Base-by-base conservation (phyloP, 1,140 invertebrate species). In the Habropoda laboriosa region DNA sequence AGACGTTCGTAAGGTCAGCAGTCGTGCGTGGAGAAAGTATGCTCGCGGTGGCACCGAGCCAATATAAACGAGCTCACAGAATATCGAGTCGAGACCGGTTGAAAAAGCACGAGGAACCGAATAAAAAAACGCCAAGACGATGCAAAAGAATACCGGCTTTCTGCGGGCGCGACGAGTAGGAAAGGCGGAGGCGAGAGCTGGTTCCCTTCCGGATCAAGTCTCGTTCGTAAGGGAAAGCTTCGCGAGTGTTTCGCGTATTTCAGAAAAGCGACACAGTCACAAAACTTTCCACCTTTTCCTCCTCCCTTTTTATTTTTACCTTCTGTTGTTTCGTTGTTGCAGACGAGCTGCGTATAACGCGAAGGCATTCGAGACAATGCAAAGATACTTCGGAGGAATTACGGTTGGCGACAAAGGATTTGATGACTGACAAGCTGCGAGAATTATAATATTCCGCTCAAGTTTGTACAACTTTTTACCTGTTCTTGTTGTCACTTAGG, bases 1-100 rank as follows among this genome's bases (percentile, higher is more conserved):
- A 30, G 40, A 55, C 47, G 21, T 57, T 64, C 38, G 80, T 87
- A 89, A 88, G 88, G 88, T 90, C 88, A 89, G 88, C 87, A 82
- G 77, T 82, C 75, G 84, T 80, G 68, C 81, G 72, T 79, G 67
- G 79, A 38, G 75, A 80, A 79, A 81, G 82, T 81, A 78, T 73
- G 81, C 75, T 80, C 64, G 49, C 58, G 45, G 40, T 86, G 87
- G 88, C 86, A 80, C 42, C 42, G 68, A 68, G 87, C 87, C 86
- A 90, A 83, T 80, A 72, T 80, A 73, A 76, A 67, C 61, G 63
- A 78, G 27, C 21, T 67, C 67, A 40, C 51, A 13, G 61, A 81
- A 82, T 64, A 83, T 86, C 80, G 73, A 71, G 45, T 35, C 38
- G n/a, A 16, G 58, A 35, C 32, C 13, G 32, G 24, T 18, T 30